Evolutionary conservation across 2,113 vertebrate species (phyloP), one percentile per base, ranked within the genome.

Genomic region (Symphodus melops): DNA sequence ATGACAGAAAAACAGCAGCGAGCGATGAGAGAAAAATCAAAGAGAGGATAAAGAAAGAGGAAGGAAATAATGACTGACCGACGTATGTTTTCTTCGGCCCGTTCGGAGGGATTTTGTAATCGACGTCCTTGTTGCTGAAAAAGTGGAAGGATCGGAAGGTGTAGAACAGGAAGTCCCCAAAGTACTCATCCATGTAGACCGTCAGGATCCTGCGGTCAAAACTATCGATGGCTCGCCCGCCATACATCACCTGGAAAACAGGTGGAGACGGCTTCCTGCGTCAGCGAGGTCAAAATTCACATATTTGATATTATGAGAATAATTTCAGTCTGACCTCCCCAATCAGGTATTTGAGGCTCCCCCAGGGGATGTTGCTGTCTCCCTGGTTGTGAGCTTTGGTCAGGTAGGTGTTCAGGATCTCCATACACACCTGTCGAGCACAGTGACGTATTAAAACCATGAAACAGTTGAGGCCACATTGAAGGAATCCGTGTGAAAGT

Each of bases 151-250:
- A 86, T 53, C 95, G 96, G 77, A 97, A 98, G 0, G 95, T 95
- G 88, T 97, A 96, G 17, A 98, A 99, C 10, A 99, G 87, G 86
- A 98, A 98, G 77, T 99, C 97, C 4, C 98, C 98, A 1, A 99
- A 75, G 86, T 97, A 99, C 81, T 99, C 98, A 0, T 99, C 95
- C 97, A 99, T 98, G 86, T 99, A 99, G 65, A 92, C 89, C 0
- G 90, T 95, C n/a, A 99, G 95, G 89, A 99, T 95, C 70, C 97
- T 96, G 1, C 97, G 95, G 77, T 99, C 98, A 8, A 98, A 99
- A 94, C 97, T 97, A 64, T 99, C 98, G 0, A 96, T 97, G 25
- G 92, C 95, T 0, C 97, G 92, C 0, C 98, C 98, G 0, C 98
- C 98, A 0, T 99, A 99, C 97, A 99, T 98, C 85, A 99, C 98